A percentile compares a stretch with the other conserved stretches of the same genome.
Conservation (phyloP, 2,797 vertebrate species). For the Chloroceryle inda region DNA sequence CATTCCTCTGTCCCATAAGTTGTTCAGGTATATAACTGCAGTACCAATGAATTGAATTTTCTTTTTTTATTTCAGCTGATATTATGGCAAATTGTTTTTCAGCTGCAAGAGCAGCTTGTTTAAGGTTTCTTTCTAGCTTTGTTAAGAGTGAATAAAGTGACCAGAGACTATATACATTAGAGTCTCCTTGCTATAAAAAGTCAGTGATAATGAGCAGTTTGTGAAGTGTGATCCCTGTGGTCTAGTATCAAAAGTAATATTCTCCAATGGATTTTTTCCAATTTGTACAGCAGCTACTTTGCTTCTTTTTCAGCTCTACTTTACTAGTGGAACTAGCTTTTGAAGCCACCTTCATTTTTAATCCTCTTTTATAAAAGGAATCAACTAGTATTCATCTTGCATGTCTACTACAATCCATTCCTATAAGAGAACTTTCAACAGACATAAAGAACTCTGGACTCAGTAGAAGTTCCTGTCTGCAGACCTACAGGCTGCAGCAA, state of each 20-base stretch:
- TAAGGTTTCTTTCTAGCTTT: not conserved
- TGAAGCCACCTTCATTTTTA: conserved; percentile 41
- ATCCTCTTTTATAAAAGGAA: conserved; percentile 37
- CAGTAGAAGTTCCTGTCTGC: not conserved
- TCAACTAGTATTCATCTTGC: not conserved
- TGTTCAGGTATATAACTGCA: not conserved
- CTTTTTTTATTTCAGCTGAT: not conserved
- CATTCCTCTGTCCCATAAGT: not conserved
- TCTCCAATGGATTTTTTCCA: conserved; percentile 15
- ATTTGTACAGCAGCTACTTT: not conserved
- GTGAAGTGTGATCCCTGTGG: not conserved
- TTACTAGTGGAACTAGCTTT: conserved; percentile 30
- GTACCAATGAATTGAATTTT: not conserved
- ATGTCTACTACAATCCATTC: not conserved
- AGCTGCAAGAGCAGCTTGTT: not conserved
- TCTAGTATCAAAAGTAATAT: conserved; percentile 1
- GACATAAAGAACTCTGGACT: not conserved
- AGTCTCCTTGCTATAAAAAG: conserved; percentile 13
- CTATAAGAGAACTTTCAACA: conserved; percentile 14
- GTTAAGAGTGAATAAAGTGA: not conserved
- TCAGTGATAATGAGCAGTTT: conserved; percentile 45
- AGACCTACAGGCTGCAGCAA: conserved; percentile 34
- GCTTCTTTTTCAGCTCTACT: conserved; percentile 19
- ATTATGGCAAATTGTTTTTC: conserved; percentile 14
- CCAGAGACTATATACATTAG: not conserved